Evolutionary conservation across 2,797 vertebrate species (phyloP), one percentile per base, ranked within the genome.

Genomic region (Babyrousa celebensis): DNA sequence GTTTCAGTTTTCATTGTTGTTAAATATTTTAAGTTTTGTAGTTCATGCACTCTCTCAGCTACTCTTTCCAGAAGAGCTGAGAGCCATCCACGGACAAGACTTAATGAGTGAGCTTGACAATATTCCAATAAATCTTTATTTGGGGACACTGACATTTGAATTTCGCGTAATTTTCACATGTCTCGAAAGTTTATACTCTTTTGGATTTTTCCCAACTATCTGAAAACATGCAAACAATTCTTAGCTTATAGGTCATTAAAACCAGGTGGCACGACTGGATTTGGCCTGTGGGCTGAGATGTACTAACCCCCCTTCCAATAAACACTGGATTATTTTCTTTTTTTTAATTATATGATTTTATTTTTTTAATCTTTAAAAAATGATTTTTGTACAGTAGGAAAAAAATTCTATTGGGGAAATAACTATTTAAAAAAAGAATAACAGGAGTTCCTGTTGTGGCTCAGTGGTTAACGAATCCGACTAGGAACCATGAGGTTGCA

Each of bases 201-300:
- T 60, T 60, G 54, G 25, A 54, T 65, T 70, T 78, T 62, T 72
- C 67, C 12, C 71, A 79, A 25, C 36, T 71, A 60, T 36, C 58
- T 60, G 67, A 85, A 93, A 85, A 36, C 17, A 36, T 85, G 75
- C 29, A 85, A 83, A 58, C 18, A 72, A 67, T 74, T 79, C 71
- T 93, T 36, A 79, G 58, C 32, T 89, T 65, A 8, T 18, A 32
- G 36, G 18, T 32, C 40, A 29, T n/a, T 3, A n/a, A 85, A 85
- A 72, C 9, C 56, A 71, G 63, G 15, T 63, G 10, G 14, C 29
- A 29, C 7, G 21, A 27, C 32, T 85, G 56, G 23, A 85, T 79
- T 79, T 78, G 29, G 58, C 18, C 7, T 29, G 23, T 52, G 32
- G 36, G 71, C 63, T 62, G 29, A 89, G 84, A 29, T 58, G 65